Evolutionary conservation across 2,888 invertebrate genomes (phyloP).

Genomic region (Cheilosia scutellata): DNA sequence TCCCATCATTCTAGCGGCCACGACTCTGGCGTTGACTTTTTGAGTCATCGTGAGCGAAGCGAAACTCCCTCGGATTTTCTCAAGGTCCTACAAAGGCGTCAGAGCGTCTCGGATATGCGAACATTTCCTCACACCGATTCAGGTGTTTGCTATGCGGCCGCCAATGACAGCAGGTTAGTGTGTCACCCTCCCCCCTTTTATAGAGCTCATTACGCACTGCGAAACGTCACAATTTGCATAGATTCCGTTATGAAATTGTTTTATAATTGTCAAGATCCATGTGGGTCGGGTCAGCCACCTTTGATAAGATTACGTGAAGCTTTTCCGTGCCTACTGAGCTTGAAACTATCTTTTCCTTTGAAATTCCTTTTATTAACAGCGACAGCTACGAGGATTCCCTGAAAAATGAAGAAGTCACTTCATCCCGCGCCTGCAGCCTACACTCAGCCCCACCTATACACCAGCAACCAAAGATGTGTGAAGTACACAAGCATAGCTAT

Average conservation of each 20-base stretch:
- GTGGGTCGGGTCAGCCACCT: neutral
- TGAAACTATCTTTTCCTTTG: constrained; percentile 8
- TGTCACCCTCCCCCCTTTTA: neutral
- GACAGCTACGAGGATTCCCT: constrained; percentile 93
- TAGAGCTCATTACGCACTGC: constrained; percentile 39
- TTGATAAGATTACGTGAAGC: neutral
- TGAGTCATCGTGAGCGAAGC: constrained; percentile 82
- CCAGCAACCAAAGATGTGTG: constrained; percentile 57
- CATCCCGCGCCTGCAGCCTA: constrained; percentile 73
- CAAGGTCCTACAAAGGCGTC: constrained; percentile 76
- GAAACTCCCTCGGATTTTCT: constrained; percentile 82
- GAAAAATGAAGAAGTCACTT: constrained; percentile 84
- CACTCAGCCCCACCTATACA: constrained; percentile 77
- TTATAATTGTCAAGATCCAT: neutral
- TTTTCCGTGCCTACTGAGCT: constrained; percentile 25
- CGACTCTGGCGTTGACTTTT: constrained; percentile 90
- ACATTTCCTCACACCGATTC: constrained; percentile 68
- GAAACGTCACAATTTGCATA: constrained; percentile 6
- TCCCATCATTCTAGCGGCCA: constrained; percentile 93
- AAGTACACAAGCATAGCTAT: constrained; percentile 79
- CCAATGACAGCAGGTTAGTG: constrained; percentile 82
- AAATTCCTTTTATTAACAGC: constrained; percentile 81
- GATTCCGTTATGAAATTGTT: neutral
- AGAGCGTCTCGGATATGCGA: constrained; percentile 67
- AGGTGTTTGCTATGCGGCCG: constrained; percentile 64